phyloP scores from a whole-genome alignment of 2,113 vertebrate genomes.

The Connochaetes taurinus region DNA sequence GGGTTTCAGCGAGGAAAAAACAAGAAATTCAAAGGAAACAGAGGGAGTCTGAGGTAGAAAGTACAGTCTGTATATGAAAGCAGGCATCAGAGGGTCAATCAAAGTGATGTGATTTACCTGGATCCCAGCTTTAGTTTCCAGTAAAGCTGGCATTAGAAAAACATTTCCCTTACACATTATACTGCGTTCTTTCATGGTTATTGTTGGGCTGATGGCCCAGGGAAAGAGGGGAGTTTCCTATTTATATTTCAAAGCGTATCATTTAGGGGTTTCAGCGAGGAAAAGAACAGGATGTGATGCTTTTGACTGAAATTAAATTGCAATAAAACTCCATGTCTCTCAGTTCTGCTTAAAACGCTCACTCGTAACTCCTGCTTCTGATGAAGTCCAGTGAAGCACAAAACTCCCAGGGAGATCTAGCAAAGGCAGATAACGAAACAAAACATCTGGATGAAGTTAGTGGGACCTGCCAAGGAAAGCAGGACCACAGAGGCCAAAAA shows the following conservation, averaged over 20 bases:
- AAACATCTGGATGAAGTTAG: not conserved
- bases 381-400: not conserved
- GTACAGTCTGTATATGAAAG: not conserved
- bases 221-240: not conserved
- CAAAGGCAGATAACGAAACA: not conserved
- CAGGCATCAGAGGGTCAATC: not conserved
- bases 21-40: not conserved
- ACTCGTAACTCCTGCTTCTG: not conserved
- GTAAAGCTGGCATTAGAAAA: not conserved
- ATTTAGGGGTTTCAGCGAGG: not conserved
- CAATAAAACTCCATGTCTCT: not conserved
- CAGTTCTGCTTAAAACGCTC: not conserved
- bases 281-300: not conserved
- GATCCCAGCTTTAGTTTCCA: not conserved
- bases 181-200: not conserved
- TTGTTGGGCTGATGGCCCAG: not conserved
- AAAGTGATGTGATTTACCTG: not conserved
- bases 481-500: not conserved
- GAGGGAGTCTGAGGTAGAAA: not conserved
- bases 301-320: not conserved
- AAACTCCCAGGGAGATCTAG: not conserved
- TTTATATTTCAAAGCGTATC: not conserved
- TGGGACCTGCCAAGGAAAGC: not conserved
- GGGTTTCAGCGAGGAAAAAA: not conserved
- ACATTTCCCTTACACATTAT: not conserved